Percentiles rank a stretch among this genome's conserved stretches.
Conservation (phyloP, 2,797 vertebrate species). For the Myotis vivesi region DNA sequence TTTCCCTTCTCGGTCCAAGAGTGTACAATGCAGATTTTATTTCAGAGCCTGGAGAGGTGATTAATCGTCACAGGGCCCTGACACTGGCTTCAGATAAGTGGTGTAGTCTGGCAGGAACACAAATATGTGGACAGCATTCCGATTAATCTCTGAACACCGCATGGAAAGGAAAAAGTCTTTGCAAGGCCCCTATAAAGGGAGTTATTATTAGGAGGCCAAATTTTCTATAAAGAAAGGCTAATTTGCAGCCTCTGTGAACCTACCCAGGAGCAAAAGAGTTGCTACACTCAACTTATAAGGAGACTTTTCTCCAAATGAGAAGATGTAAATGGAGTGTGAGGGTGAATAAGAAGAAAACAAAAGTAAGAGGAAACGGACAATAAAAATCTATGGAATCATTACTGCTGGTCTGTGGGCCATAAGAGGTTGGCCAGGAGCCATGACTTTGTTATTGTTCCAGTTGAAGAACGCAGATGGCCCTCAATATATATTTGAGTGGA, state of each 20-base stretch:
- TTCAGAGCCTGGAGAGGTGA: slow-evolving; percentile 52
- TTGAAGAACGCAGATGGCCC: neutral
- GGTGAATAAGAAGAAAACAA: slow-evolving; percentile 43
- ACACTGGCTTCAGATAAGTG: slow-evolving; percentile 62
- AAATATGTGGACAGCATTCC: slow-evolving; percentile 61
- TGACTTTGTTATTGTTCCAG: neutral
- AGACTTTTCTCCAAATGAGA: slow-evolving; percentile 37
- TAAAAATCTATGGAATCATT: neutral
- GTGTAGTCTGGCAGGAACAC: slow-evolving; percentile 54
- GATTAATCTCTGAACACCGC: slow-evolving; percentile 71
- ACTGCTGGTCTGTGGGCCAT: neutral
- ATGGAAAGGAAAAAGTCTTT: slow-evolving; percentile 60
- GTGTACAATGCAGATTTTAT: slow-evolving; percentile 70
- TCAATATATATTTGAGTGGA: neutral
- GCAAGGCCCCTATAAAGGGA: slow-evolving; percentile 61
- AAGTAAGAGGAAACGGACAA: neutral
- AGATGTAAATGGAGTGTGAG: slow-evolving; percentile 68
- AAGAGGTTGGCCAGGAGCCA: neutral
- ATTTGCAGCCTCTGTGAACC: slow-evolving; percentile 66
- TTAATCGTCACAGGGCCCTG: slow-evolving; percentile 34
- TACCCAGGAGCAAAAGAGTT: slow-evolving; percentile 22
- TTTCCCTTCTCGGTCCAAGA: slow-evolving; percentile 50
- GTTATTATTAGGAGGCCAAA: slow-evolving; percentile 67
- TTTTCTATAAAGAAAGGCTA: slow-evolving; percentile 61
- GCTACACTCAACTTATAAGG: slow-evolving; percentile 17